A percentile compares a stretch with the other conserved stretches of the same genome.
These are phyloP conservation scores for Benthochromis sp. DNA, from an alignment of 2,113 vertebrate species.

Conservation along the genomic window DNA sequence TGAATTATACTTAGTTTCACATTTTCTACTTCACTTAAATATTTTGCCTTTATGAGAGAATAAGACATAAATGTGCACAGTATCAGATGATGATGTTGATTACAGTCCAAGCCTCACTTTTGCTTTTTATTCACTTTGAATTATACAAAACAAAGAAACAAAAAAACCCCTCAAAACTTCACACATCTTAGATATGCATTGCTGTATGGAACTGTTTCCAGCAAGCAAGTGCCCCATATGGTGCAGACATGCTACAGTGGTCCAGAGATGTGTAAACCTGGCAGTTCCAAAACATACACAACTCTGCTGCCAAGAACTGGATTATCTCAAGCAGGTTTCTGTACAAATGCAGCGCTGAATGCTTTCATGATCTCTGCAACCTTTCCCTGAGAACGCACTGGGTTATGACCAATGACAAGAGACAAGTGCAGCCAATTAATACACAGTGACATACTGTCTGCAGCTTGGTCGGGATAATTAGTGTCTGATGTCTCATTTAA, in stretches of 20 bases:
- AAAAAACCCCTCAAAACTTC: not conserved
- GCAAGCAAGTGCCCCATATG: conserved; percentile 34
- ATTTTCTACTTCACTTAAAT: not conserved
- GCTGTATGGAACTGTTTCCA: conserved; percentile 42
- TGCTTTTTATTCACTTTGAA: not conserved
- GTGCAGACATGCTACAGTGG: conserved; percentile 50
- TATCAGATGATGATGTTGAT: not conserved
- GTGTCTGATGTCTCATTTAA: conserved; percentile 31
- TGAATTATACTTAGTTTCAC: not conserved
- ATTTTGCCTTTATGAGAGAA: not conserved
- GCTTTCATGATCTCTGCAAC: conserved; percentile 64
- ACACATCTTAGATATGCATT: not conserved
- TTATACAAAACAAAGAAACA: not conserved
- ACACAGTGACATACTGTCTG: conserved; percentile 53
- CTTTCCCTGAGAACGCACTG: conserved; percentile 61
- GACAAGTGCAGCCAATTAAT: conserved; percentile 82
- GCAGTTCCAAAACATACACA: conserved; percentile 65
- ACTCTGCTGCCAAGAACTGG: conserved; percentile 61
- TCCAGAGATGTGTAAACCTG: conserved; percentile 54
- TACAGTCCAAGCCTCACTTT: not conserved
- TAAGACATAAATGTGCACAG: not conserved
- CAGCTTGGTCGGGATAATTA: conserved; percentile 55
- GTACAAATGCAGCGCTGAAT: conserved; percentile 20
- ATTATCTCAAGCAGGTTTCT: conserved; percentile 66
- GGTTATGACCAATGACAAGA: conserved; percentile 75